Evolutionary conservation across 2,888 invertebrate species (phyloP).

Genomic region (Drosophila fungiperda): DNA sequence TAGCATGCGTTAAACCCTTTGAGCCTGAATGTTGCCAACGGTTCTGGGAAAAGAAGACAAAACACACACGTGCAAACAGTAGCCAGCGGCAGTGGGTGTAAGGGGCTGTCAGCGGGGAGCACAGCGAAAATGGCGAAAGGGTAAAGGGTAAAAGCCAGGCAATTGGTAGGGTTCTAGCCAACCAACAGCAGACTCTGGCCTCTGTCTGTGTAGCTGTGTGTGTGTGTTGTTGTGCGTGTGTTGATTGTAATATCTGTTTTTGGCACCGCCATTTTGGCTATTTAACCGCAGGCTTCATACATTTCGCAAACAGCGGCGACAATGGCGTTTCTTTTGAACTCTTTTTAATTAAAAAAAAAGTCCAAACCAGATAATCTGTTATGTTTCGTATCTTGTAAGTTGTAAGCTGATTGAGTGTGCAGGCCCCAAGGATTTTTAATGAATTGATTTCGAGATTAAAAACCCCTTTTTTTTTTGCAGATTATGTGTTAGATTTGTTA

Average conservation of each 20-base stretch:
- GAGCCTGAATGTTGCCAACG: conserved; percentile 52
- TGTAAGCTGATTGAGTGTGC: conserved; percentile 5
- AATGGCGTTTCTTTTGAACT: conserved; percentile 64
- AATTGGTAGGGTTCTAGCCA: conserved; percentile 36
- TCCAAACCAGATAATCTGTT: conserved; percentile 33
- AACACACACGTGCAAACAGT: conserved; percentile 21
- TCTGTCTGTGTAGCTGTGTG: conserved; percentile 14
- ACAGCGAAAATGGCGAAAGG: background rate
- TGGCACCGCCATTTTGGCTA: conserved; percentile 55
- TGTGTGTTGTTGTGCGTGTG: conserved; percentile 13
- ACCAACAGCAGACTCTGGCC: conserved; percentile 30
- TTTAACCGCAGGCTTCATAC: conserved; percentile 58
- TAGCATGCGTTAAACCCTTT: conserved; percentile 37
- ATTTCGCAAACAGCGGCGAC: conserved; percentile 61
- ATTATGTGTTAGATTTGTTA: background rate
- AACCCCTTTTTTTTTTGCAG: background rate
- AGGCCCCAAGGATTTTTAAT: conserved; percentile 32
- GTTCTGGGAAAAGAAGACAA: conserved; percentile 38
- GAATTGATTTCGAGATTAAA: conserved; percentile 58
- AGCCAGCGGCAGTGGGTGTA: background rate
- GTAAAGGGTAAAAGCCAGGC: conserved; percentile 21
- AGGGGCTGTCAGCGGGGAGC: background rate
- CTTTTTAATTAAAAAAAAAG: conserved; percentile 73
- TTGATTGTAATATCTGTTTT: conserved; percentile 47
- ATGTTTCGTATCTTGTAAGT: conserved; percentile 13